Base-by-base conservation (phyloP, 2,888 invertebrate genomes). In the Amphiduros pacificus region DNA sequence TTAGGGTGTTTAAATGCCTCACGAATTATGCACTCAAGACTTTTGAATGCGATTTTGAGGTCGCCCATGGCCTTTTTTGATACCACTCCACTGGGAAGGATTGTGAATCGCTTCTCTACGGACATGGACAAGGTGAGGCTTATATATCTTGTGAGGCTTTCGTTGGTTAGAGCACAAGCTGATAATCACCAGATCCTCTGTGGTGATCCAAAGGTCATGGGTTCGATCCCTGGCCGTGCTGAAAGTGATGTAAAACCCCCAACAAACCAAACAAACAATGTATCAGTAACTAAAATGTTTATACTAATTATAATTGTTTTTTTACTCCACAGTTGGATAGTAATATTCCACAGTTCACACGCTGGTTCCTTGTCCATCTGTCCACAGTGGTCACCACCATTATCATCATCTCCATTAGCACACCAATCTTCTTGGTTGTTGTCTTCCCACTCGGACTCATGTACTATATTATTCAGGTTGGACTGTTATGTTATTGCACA, bases 381-480 rank as follows among this genome's bases (percentile, higher is more conserved):
- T 40, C 41, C 5, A 36, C 55, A 17, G 62, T 68, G n/a, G 27
- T 71, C 17, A 32, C 49, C 6, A 66, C 67, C 20, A 27, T 67
- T 3, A 49, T 63, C 17, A 63, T 72, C 24, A 61, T 72, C 4
- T 36, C 57, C 41, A 54, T 64, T 50, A 55, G 58, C 17, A 64
- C 62, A 1, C 63, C 64, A 5, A 55, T 61, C 11, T 68, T 67
- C 41, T 40, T 68, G 2, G 54, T 56, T 48, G 54, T 61, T n/a
- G 32, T 67, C 1, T 24, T 73, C 5, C 71, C 71, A 1, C 31
- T 71, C 3, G 55, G 55, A 17, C 52, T 71, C 17, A 26, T 71
- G 11, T 71, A 66, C 31, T 57, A 5, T 17, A 2, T 55, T 24
- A 44, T 26, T 3, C 55, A 55, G 55, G 55, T 55, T 9, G 17